A percentile compares a stretch with the other conserved stretches of the same genome.
phyloP scores from a whole-genome alignment of 2,888 invertebrate genomes.

The Atethmia centrago region DNA sequence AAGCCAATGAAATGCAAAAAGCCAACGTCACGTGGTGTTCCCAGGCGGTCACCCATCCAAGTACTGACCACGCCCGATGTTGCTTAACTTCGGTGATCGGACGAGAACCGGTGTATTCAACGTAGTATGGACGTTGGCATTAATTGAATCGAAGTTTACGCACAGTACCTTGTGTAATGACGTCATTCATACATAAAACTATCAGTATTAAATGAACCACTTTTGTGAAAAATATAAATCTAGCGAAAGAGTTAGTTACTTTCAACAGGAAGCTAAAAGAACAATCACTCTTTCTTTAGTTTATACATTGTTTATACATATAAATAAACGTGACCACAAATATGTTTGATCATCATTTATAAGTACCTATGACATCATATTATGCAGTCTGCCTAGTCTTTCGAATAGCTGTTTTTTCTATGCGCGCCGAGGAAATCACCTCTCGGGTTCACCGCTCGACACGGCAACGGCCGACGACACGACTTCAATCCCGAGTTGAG shows the following conservation, averaged over 20 bases:
- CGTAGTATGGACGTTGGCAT: conserved; percentile 84
- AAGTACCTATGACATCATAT: background rate
- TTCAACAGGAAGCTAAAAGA: background rate
- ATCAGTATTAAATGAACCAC: background rate
- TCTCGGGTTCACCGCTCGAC: conserved; percentile 19
- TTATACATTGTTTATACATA: background rate
- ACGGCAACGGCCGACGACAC: conserved; percentile 32
- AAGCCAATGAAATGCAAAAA: conserved; percentile 68
- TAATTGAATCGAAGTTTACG: fast-evolving
- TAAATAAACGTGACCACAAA: background rate
- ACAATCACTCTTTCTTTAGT: background rate
- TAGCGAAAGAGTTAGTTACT: background rate
- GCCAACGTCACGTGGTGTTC: conserved; percentile 85
- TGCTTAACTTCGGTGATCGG: conserved; percentile 89
- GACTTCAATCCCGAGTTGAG: conserved; percentile 5
- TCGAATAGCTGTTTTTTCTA: background rate
- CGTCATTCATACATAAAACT: background rate
- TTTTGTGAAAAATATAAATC: background rate
- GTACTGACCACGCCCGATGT: conserved; percentile 88
- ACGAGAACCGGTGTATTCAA: conserved; percentile 88
- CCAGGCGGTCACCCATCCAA: conserved; percentile 84
- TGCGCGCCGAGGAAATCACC: background rate
- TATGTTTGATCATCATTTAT: background rate
- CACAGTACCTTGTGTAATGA: background rate
- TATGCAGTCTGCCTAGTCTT: background rate